Conservation (phyloP, 2,113 vertebrate species). For the Siniperca knerii region DNA sequence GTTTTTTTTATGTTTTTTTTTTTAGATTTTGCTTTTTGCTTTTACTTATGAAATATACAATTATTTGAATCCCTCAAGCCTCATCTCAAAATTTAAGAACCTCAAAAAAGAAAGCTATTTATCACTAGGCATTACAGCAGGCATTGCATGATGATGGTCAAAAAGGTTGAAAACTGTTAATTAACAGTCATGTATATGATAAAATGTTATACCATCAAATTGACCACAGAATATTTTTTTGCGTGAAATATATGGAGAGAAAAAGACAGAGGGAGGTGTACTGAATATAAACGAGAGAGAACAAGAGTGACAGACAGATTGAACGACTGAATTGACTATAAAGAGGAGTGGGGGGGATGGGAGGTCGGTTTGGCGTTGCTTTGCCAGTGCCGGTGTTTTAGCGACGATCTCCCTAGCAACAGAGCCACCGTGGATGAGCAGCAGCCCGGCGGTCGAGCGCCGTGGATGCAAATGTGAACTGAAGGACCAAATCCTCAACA, state of each 20-base stretch:
- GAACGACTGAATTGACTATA: constrained; percentile 37
- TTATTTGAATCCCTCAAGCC: background rate
- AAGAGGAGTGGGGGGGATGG: background rate
- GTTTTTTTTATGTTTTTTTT: too few species aligned
- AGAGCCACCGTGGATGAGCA: constrained; percentile 59
- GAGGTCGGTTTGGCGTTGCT: constrained; percentile 16
- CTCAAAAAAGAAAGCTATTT: background rate
- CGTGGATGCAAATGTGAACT: constrained; percentile 61
- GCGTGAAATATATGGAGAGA: background rate
- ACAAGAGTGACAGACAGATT: constrained; percentile 33
- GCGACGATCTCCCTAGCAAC: constrained; percentile 69
- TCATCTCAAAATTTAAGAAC: background rate
- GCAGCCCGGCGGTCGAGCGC: constrained; percentile 36
- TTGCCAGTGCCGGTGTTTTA: constrained; percentile 34
- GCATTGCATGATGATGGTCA: background rate
- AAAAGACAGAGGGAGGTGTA: background rate
- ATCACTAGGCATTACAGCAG: background rate
- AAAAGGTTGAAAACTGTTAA: background rate
- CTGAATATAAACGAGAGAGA: constrained; percentile 9
- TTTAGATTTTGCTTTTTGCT: too few species aligned
- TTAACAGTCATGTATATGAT: background rate
- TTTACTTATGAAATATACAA: background rate
- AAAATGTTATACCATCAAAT: background rate
- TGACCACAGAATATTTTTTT: background rate
- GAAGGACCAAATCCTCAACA: constrained; percentile 26